Base-by-base conservation (phyloP, 1,140 invertebrate genomes). In the Micrasema longulum region DNA sequence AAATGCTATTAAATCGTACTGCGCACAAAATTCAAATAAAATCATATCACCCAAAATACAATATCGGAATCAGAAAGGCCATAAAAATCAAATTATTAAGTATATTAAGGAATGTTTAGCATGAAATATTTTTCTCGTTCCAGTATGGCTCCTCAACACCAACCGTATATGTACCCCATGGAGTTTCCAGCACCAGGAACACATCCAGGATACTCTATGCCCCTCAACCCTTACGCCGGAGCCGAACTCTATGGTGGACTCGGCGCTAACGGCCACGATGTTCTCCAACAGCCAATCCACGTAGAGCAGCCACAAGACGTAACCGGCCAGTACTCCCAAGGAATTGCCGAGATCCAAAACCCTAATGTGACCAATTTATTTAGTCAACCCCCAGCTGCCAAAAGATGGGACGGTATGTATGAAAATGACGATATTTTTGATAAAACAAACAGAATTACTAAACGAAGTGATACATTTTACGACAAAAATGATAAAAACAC, bases 351-450 rank as follows among this genome's bases (percentile, higher is more conserved):
- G 14, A 76, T 82, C 41, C 76, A 77, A 65, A 79, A 82, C 64
- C 74, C 81, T 41, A 85, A 85, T 77, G 73, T 78, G 20, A 85
- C 84, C 18, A 53, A 26, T 18, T 38, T 66, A 14, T 60, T 60
- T 14, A 36, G 23, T 31, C 38, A 23, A n/a, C 68, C 65, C n/a
- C 76, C 79, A 76, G 83, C 84, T 41, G 77, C 80, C 70, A 83
- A 85, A 76, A 76, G 84, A 79, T 85, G 84, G 84, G 84, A 85
- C 75, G 83, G 83, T 85, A 84, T 82, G 74, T 75, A 75, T 69
- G 14, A 53, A 16, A 60, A 41, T 41, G 35, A 60, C 36, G n/a
- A 16, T 35, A 41, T 60, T 41, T 41, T 23, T 41, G 18, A 41
- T 38, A 60, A 60, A 20, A 41, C 35, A n/a, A n/a, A 60, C 7